A percentile compares a stretch with the other conserved stretches of the same genome.
These are phyloP conservation scores for Hoplostethus mediterraneus DNA, from an alignment of 2,797 vertebrate genomes.

Conservation along the genomic window DNA sequence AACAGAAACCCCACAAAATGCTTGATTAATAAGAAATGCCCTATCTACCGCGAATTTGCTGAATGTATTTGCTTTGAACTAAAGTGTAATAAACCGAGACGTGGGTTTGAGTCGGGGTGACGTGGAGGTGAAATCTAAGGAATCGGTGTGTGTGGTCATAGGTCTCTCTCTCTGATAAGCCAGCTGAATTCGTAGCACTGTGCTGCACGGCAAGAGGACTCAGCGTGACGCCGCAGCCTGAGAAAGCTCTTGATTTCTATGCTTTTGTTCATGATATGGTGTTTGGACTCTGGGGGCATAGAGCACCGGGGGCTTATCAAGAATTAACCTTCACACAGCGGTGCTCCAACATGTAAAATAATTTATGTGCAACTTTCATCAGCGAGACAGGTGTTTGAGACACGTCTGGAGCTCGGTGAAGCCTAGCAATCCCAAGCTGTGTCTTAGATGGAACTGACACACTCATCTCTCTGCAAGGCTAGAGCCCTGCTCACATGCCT, in stretches of 20 bases:
- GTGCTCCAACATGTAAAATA: constrained; percentile 74
- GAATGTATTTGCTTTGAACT: constrained; percentile 39
- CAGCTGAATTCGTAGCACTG: constrained; percentile 61
- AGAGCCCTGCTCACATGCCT: constrained; percentile 48
- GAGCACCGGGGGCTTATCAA: constrained; percentile 63
- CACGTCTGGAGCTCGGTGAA: constrained; percentile 57
- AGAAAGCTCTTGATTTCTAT: constrained; percentile 67
- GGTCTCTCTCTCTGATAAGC: constrained; percentile 71
- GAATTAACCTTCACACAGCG: constrained; percentile 73
- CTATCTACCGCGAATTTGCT: not conserved
- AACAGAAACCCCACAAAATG: constrained; percentile 4
- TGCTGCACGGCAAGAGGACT: constrained; percentile 40
- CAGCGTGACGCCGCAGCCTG: constrained; percentile 51
- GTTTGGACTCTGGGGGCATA: constrained; percentile 52
- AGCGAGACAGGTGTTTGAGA: constrained; percentile 67
- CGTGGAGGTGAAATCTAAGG: constrained; percentile 62
- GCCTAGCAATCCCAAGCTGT: constrained; percentile 71
- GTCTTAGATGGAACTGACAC: constrained; percentile 69
- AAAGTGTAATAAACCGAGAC: constrained; percentile 62
- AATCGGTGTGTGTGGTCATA: constrained; percentile 64
- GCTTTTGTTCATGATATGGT: constrained; percentile 52
- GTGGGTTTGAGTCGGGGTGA: constrained; percentile 41
- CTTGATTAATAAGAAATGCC: constrained; percentile 23
- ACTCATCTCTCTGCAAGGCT: constrained; percentile 62
- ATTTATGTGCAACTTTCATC: constrained; percentile 75